phyloP scores from a whole-genome alignment of 2,113 vertebrate genomes.

The Eudyptes chrysolophus region DNA sequence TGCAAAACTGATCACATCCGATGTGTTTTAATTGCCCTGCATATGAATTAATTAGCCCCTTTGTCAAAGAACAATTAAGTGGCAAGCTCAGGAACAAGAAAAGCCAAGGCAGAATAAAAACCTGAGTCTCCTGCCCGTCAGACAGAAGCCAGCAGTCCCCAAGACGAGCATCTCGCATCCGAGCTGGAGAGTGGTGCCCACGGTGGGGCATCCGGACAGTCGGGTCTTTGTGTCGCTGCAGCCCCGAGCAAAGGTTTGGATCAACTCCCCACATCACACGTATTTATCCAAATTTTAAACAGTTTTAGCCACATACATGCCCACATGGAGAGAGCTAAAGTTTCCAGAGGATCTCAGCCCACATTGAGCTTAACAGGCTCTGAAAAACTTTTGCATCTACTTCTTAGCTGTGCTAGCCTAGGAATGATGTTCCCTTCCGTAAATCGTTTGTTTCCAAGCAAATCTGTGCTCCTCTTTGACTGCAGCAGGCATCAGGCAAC shows the following conservation, averaged over 20 bases:
- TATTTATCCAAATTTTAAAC: not conserved
- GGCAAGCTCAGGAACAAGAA: not conserved
- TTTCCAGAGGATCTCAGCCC: not conserved
- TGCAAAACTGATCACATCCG: not conserved
- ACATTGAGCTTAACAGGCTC: not conserved
- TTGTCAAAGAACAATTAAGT: not conserved
- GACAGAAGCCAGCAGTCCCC: not conserved
- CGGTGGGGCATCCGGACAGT: rapidly evolving
- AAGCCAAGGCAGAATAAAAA: not conserved
- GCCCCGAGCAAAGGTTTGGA: not conserved
- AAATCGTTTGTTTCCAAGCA: not conserved
- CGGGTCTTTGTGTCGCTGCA: not conserved
- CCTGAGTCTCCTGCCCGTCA: not conserved
- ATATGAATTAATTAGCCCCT: slow-evolving; percentile 8
- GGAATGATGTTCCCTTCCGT: not conserved
- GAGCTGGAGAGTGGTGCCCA: not conserved
- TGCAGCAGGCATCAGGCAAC: not conserved
- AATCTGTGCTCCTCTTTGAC: not conserved
- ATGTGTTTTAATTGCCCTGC: slow-evolving; percentile 15
- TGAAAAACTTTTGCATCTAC: not conserved
- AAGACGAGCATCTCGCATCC: rapidly evolving
- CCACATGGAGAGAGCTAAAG: not conserved
- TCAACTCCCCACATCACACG: not conserved
- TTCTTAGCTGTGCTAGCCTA: not conserved
- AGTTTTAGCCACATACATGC: not conserved